These are phyloP conservation scores for Xestia ashworthii DNA, from an alignment of 2,888 invertebrate species.

Conservation along the genomic window DNA sequence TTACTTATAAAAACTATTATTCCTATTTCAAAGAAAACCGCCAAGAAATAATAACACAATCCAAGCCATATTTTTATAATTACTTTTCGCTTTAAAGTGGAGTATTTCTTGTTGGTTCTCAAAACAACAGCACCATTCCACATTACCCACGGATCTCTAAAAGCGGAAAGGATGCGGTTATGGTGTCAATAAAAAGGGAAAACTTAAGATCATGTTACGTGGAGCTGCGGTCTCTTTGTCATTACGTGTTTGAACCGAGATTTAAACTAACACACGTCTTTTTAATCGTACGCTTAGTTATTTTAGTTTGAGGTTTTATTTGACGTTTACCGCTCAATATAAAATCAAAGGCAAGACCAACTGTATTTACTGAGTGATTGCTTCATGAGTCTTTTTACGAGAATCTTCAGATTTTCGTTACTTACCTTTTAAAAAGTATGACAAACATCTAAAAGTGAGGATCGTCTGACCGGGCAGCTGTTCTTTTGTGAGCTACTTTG, in stretches of 20 bases:
- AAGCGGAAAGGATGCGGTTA: conserved; percentile 62
- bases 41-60: background rate
- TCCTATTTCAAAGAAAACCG: background rate
- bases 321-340: conserved; percentile 6
- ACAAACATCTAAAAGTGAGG: background rate
- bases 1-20: background rate
- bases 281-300: conserved; percentile 40
- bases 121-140: conserved; percentile 16
- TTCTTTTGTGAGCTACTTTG: background rate
- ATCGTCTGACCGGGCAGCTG: background rate
- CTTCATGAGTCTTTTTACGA: background rate
- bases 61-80: background rate
- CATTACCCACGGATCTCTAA: conserved; percentile 32
- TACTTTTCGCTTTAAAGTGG: background rate
- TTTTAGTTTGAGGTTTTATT: conserved; percentile 34
- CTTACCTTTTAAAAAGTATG: background rate
- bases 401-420: background rate
- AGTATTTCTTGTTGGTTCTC: background rate
- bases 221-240: conserved; percentile 46
- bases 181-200: conserved; percentile 60
- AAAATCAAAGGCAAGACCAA: background rate
- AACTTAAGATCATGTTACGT: conserved; percentile 56
- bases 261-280: conserved; percentile 44
- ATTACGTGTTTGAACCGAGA: conserved; percentile 36
- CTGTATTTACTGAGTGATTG: background rate